Evolutionary conservation across 2,888 invertebrate species (phyloP).

Genomic region (Dicycla oo): DNA sequence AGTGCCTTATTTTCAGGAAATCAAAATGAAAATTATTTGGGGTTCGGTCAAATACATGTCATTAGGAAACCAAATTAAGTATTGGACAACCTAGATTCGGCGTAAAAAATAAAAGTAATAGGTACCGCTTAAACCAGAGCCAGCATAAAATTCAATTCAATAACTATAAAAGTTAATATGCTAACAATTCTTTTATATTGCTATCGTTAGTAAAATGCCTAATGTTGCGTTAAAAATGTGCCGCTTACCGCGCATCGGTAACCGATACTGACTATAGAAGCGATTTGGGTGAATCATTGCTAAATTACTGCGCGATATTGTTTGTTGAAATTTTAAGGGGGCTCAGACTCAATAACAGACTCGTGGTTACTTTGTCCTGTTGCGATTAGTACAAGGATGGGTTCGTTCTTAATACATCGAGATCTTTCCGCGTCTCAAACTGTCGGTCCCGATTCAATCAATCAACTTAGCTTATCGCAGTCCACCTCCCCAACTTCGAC

Average conservation of each 20-base stretch:
- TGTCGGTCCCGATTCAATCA: not conserved
- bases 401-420: not conserved
- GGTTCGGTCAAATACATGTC: not conserved
- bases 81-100: not conserved
- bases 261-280: not conserved
- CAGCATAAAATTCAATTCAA: slow-evolving; percentile 52
- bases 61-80: not conserved
- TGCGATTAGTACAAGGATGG: not conserved
- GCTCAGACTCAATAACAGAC: not conserved
- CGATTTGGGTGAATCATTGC: too few species aligned
- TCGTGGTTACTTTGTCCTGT: not conserved
- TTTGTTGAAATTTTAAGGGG: not conserved
- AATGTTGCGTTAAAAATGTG: slow-evolving; percentile 50
- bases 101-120: not conserved
- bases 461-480: not conserved
- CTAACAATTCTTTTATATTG: slow-evolving; percentile 41
- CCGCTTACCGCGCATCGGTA: slow-evolving; percentile 17
- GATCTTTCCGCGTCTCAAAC: not conserved
- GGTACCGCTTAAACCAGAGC: slow-evolving; percentile 2
- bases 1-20: not conserved
- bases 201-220: slow-evolving; percentile 40
- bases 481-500: not conserved
- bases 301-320: not conserved
- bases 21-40: not conserved
- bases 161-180: slow-evolving; percentile 49